Conservation (phyloP, 2,797 vertebrate species). For the Nasua narica region DNA sequence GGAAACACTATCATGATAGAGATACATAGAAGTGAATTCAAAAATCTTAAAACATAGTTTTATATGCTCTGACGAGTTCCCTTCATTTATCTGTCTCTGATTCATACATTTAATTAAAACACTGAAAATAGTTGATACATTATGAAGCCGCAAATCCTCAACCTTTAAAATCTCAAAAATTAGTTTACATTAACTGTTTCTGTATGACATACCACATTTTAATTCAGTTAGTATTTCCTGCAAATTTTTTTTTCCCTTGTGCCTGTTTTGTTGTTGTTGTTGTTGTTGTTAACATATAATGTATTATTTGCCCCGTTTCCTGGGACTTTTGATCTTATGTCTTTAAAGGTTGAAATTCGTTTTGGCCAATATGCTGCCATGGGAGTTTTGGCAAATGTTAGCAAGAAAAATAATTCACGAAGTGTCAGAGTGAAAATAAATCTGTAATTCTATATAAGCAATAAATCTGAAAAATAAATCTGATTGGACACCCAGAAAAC, state of each 20-base stretch:
- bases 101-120: not conserved
- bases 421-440: slow-evolving; percentile 22
- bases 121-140: not conserved
- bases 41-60: not conserved
- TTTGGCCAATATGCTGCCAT: not conserved
- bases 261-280: no score
- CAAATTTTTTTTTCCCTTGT: no score
- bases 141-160: not conserved
- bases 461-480: not conserved
- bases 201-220: not conserved
- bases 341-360: slow-evolving; percentile 1
- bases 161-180: not conserved
- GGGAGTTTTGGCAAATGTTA: slow-evolving; percentile 22
- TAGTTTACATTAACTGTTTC: not conserved
- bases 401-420: slow-evolving; percentile 20
- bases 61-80: not conserved
- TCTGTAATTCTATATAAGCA: not conserved
- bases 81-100: not conserved
- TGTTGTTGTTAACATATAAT: no score
- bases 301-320: not conserved
- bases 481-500: not conserved
- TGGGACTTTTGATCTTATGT: not conserved
- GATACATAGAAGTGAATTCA: not conserved
- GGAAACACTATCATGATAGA: not conserved
- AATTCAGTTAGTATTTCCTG: not conserved